phyloP scores from a whole-genome alignment of 2,797 vertebrate species.

The Sarcoramphus papa region DNA sequence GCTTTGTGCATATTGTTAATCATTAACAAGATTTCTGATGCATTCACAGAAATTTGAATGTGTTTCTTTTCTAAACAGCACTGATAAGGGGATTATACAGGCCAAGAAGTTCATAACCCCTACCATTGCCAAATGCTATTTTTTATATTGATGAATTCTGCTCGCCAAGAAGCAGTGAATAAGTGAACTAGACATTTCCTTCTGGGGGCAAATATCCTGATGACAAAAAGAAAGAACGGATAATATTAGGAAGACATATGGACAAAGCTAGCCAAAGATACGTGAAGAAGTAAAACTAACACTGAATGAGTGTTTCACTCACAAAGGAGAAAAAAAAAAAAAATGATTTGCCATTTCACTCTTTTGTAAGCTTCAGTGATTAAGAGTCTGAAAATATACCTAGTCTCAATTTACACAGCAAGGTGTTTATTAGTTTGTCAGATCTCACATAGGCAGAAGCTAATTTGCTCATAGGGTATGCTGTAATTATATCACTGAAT shows the following conservation, averaged over 20 bases:
- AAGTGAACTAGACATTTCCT: neutral
- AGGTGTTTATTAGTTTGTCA: conserved; percentile 66
- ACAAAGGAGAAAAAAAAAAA: neutral
- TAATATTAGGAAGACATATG: neutral
- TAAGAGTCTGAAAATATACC: conserved; percentile 45
- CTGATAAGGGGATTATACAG: neutral
- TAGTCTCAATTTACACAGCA: conserved; percentile 54
- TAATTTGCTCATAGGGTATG: conserved; percentile 46
- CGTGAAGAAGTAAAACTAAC: neutral
- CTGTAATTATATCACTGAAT: conserved; percentile 51
- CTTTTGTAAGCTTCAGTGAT: conserved; percentile 38
- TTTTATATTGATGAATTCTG: neutral
- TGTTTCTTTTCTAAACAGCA: neutral
- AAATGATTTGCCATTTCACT: neutral
- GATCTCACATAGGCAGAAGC: conserved; percentile 35
- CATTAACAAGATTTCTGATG: neutral
- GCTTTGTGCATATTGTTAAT: neutral
- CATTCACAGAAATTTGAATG: neutral
- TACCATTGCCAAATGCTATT: neutral
- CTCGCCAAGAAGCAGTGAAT: neutral
- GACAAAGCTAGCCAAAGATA: neutral
- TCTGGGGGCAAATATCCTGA: neutral
- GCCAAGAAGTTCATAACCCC: neutral
- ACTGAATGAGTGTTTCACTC: neutral
- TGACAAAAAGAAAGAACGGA: neutral